Evolutionary conservation across 2,888 invertebrate species (phyloP).

Genomic region (Carterocephalus palaemon): DNA sequence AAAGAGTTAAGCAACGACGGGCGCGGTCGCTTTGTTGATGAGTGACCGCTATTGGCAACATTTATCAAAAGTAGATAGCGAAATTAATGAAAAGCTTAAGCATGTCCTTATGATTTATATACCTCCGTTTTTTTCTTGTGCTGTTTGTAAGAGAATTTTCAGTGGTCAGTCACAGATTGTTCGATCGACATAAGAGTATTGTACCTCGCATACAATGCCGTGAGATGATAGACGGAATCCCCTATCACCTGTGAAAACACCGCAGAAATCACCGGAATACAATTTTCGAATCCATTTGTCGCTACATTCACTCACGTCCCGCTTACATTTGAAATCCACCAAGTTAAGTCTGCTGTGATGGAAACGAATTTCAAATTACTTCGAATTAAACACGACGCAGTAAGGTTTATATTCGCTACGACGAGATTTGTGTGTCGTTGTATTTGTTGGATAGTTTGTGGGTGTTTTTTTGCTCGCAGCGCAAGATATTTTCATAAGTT

Average conservation of each 20-base stretch:
- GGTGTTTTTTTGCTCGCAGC: slow-evolving; percentile 37
- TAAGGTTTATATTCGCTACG: slow-evolving; percentile 39
- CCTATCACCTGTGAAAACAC: slow-evolving; percentile 52
- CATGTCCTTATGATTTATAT: background rate
- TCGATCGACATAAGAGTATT: no score
- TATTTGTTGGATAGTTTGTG: slow-evolving; percentile 26
- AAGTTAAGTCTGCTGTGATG: slow-evolving; percentile 34
- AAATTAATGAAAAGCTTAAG: background rate
- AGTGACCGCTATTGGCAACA: no score
- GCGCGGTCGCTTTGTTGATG: no score
- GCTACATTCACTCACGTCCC: slow-evolving; percentile 36
- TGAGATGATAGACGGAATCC: background rate
- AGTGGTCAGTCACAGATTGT: background rate
- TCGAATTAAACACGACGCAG: slow-evolving; percentile 23
- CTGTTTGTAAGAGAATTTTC: no score
- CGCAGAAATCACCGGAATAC: slow-evolving; percentile 29
- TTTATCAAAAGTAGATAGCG: no score
- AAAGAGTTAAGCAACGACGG: no score
- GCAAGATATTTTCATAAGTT: slow-evolving; percentile 65
- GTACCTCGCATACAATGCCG: background rate
- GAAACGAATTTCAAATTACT: slow-evolving; percentile 23
- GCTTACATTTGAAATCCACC: slow-evolving; percentile 33
- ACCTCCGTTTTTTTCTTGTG: no score
- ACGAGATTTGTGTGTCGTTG: slow-evolving; percentile 24
- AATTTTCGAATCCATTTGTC: slow-evolving; percentile 31